These are phyloP conservation scores for Electrona antarctica DNA, from an alignment of 2,113 vertebrate genomes.

Conservation along the genomic window DNA sequence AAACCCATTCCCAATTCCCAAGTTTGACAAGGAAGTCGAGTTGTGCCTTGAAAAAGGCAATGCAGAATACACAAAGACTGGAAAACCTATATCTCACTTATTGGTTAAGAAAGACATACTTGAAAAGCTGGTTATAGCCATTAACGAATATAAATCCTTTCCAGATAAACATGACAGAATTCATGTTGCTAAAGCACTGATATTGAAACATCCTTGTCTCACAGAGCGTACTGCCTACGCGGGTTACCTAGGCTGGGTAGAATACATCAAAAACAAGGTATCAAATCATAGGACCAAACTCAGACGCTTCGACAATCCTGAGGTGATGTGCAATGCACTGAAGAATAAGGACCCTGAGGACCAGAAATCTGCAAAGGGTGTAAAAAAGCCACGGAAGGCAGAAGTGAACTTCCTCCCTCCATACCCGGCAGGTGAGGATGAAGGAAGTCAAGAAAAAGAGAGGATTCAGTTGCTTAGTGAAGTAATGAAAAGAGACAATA, in stretches of 20 bases:
- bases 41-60: conserved; percentile 38
- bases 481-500: conserved; percentile 43
- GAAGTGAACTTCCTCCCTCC: conserved; percentile 44
- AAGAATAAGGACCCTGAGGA: conserved; percentile 40
- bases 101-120: too few species aligned
- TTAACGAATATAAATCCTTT: too few species aligned
- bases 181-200: conserved; percentile 42
- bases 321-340: conserved; percentile 37
- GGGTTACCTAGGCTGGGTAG: conserved; percentile 53
- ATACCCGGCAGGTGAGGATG: conserved; percentile 35
- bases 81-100: too few species aligned
- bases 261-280: conserved; percentile 48
- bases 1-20: conserved; percentile 49
- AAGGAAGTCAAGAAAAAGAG: conserved; percentile 34
- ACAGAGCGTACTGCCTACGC: conserved; percentile 49
- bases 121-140: too few species aligned
- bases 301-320: conserved; percentile 33
- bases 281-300: conserved; percentile 48
- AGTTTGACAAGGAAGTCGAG: conserved; percentile 49
- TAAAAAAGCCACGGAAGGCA: conserved; percentile 38
- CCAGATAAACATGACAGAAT: conserved; percentile 45
- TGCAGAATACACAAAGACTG: conserved; percentile 36
- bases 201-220: conserved; percentile 44
- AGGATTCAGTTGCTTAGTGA: conserved; percentile 39
- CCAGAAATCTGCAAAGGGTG: conserved; percentile 42